These are phyloP conservation scores for Hyla sarda DNA, from an alignment of 2,113 vertebrate genomes.

Conservation along the genomic window DNA sequence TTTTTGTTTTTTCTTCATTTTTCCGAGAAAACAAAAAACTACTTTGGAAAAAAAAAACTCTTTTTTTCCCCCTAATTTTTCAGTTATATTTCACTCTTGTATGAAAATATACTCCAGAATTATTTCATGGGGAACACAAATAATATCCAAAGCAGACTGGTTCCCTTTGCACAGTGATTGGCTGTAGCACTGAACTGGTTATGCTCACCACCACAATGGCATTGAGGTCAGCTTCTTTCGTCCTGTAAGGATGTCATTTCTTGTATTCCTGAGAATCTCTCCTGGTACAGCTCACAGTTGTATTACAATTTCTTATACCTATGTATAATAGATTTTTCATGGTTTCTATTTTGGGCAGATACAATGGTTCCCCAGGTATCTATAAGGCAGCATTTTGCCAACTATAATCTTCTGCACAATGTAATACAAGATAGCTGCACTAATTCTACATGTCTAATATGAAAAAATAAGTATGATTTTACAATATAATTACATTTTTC, in stretches of 20 bases:
- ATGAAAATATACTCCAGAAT: no score
- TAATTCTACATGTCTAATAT: slow-evolving; percentile 2
- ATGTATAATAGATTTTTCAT: slow-evolving; percentile 1
- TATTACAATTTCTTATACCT: not conserved
- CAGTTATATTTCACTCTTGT: no score
- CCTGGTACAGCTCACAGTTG: not conserved
- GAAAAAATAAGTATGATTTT: not conserved
- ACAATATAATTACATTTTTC: not conserved
- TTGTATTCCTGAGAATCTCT: not conserved
- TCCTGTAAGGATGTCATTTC: not conserved
- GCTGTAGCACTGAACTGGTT: not conserved
- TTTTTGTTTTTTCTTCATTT: no score
- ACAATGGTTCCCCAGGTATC: not conserved
- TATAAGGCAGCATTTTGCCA: not conserved
- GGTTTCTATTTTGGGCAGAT: not conserved
- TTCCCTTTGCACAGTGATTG: no score
- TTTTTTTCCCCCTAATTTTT: no score
- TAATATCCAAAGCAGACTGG: no score
- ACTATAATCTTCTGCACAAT: not conserved
- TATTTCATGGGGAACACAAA: no score
- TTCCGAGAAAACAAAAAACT: no score
- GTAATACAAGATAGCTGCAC: not conserved
- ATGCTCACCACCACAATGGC: not conserved
- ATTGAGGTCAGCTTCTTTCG: not conserved
- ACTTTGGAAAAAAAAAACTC: no score